Evolutionary conservation across 2,113 vertebrate species (phyloP), one percentile per base, ranked within the genome.

Genomic region (Percina caprodes): DNA sequence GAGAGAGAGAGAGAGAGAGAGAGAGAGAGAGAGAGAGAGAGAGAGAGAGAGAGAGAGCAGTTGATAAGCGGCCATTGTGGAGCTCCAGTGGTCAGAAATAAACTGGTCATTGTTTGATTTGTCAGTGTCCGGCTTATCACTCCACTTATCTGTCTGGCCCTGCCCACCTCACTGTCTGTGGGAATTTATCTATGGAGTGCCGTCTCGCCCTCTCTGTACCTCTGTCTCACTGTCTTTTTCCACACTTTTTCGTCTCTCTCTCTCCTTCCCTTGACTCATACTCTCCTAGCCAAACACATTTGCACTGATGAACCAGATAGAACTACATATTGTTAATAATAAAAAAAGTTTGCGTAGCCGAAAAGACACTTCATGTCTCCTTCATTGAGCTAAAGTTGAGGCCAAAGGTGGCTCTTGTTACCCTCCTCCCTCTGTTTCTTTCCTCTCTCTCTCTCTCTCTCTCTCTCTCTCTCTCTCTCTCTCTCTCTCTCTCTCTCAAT

Each of bases 21-120:
- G 68, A 62, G 51, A 39, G 35, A 39, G 35, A 39, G 35, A 39
- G 35, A 35, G 35, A 35, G 35, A 33, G 35, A 35, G 35, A 35
- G 35, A 35, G 35, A 35, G 35, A 35, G 35, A 35, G 35, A 35
- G 35, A 35, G 35, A 35, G 35, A 39, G 77, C 81, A 55, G 86
- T 73, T 85, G 85, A 92, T 91, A 90, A 89, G 85, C 69, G 58
- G 33, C 77, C 83, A 86, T 92, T 93, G 91, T 92, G 87, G 87
- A 82, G 84, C 83, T 90, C 81, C 91, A 86, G 86, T 85, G 85
- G 86, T 94, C 92, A 91, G 86, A 93, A 93, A 92, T 93, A 93
- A 93, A 93, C 90, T 85, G 82, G 62, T 76, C 91, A 91, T 94
- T 94, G 90, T 95, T 86, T 91, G 85, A 85, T 89, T 92, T 92